Base-by-base conservation (phyloP, 1,140 invertebrate genomes). In the Papilio machaon region DNA sequence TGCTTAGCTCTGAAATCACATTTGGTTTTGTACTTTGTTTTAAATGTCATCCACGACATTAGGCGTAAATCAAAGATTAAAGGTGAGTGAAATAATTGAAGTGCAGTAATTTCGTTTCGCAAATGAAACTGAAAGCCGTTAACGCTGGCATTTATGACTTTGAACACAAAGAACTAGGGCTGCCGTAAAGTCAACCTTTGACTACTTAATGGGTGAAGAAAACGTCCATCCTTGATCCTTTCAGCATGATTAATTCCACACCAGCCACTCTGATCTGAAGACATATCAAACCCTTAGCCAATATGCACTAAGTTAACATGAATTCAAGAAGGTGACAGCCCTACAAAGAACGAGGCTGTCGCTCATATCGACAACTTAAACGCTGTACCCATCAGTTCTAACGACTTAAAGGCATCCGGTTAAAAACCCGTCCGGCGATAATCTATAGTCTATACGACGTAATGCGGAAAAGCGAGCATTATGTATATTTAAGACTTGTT, bases 391-490 rank as follows among this genome's bases (percentile, higher is more conserved):
- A 70, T 70, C 64, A 70, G 64, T 11, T 70, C 64, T 70, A 70
- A 70, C 74, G 46, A 76, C 74, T 35, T 76, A 52, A 76, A 76
- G 47, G 74, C 74, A 52, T 52, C 74, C 74, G 74, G 74, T 76
- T 76, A 76, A 49, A 47, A 76, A 76, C 74, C 43, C 73, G 73
- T 75, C 73, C 17, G 15, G 73, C n/a, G 73, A 75, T 75, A 75
- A 75, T 73, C 30, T 73, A 75, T 75, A 75, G 9, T 46, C 30
- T 73, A 73, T 73, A 43, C 38, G 70, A 43, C 17, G 15, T 30
- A 47, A 75, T 17, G 46, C 73, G 73, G 73, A 75, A 75, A 75
- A 75, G 73, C 43, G 19, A 46, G 11, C 46, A 23, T 30, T 49
- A 52, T 49, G 74, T 35, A 49, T 52, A n/a, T 10, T 47, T 19